Evolutionary conservation across 1,140 invertebrate genomes (phyloP), one percentile per base, ranked within the genome.

Genomic region (Spodoptera frugiperda): DNA sequence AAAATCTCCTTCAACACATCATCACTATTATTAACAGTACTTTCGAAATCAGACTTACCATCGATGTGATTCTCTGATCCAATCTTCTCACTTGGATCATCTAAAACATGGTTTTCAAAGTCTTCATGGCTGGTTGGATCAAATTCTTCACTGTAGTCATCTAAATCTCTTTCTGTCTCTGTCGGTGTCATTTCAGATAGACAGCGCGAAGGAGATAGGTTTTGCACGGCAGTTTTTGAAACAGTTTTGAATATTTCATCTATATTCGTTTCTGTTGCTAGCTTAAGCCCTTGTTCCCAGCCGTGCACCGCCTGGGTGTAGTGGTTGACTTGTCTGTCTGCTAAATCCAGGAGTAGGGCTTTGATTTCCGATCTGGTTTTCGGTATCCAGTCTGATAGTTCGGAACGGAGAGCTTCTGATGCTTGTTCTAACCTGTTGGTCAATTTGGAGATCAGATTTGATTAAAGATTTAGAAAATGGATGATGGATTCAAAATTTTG

Each of bases 241-340:
- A 92, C 92, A 0, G 92, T 93, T 71, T 93, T 91, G 78, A 93
- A 92, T 19, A 92, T 61, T 15, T 92, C 83, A 0, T 78, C 79
- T 3, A 86, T 72, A 44, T 90, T 83, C 1, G 87, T 57, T 8
- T 91, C 89, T 0, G 87, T 84, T 14, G 89, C 84, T 1, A 91
- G 78, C 30, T 84, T 89, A 0, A 92, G 76, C 0, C 90, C 91
- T 30, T 89, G 81, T 71, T 93, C 91, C 92, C 91, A 93, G 12
- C 87, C 85, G 59, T 83, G 72, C 0, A 91, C 71, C 0, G 85
- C 81, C 33, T 90, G 89, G 5, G 85, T 79, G 76, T 89, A 87
- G 1, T 82, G 76, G 30, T 61, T 78, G 3, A 91, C 83, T 72
- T 92, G 90, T 30, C 87, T 82, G 21, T 89, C 86, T 0, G 92